Evolutionary conservation across 2,888 invertebrate species (phyloP).

Genomic region (Rutpela maculata): DNA sequence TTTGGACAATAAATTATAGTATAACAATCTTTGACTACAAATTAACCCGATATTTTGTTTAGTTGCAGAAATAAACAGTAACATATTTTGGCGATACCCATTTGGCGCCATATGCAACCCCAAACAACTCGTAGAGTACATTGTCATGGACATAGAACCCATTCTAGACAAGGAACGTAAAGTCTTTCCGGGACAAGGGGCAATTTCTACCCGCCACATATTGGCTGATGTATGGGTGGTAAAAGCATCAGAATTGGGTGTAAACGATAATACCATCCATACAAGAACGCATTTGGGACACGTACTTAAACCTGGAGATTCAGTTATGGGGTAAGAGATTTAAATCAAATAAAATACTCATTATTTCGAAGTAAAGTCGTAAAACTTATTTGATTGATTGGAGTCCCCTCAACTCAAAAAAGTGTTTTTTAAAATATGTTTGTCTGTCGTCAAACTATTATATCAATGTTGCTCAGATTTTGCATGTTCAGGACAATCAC

Average conservation of each 20-base stretch:
- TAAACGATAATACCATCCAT: slow-evolving; percentile 88
- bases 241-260: slow-evolving; percentile 89
- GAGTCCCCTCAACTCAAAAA: too few relatives aligned
- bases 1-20: too few relatives aligned
- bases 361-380: too few relatives aligned
- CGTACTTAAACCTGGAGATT: slow-evolving; percentile 93
- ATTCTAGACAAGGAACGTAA: slow-evolving; percentile 85
- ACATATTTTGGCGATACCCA: slow-evolving; percentile 89
- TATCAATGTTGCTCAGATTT: too few relatives aligned
- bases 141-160: slow-evolving; percentile 95
- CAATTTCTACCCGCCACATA: slow-evolving; percentile 90
- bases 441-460: too few relatives aligned
- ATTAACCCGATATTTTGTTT: slow-evolving; percentile 36
- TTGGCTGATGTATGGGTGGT: slow-evolving; percentile 96
- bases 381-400: too few relatives aligned
- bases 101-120: slow-evolving; percentile 93
- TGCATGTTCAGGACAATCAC: too few relatives aligned
- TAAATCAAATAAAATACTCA: too few relatives aligned
- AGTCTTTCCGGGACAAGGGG: slow-evolving; percentile 91
- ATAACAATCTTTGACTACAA: too few relatives aligned
- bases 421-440: too few relatives aligned
- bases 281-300: slow-evolving; percentile 96
- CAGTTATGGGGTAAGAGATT: slow-evolving; percentile 86
- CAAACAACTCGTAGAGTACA: slow-evolving; percentile 92
- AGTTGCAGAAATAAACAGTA: slow-evolving; percentile 90